Percentiles rank a stretch among this genome's conserved stretches.
phyloP scores from a whole-genome alignment of 1,140 invertebrate genomes.

The Scaptomyza montana region DNA sequence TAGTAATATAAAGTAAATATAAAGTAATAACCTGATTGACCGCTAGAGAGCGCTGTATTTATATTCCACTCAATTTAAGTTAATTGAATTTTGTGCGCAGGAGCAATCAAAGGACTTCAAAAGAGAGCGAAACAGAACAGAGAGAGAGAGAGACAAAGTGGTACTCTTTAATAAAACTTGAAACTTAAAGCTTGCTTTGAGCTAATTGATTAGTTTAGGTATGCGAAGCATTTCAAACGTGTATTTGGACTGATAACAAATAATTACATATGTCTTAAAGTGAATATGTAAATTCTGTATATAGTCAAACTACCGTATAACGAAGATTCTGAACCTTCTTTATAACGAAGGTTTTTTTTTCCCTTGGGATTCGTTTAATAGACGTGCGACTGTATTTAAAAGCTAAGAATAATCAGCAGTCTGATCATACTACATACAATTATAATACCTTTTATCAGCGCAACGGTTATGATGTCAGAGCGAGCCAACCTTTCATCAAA shows the following conservation, averaged over 20 bases:
- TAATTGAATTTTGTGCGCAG: constrained; percentile 76
- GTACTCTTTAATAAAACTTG: background rate
- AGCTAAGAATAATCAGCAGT: no score
- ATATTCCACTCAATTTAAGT: constrained; percentile 50
- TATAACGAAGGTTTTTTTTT: no score
- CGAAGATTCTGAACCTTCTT: no score
- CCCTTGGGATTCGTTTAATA: no score
- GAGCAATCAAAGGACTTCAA: constrained; percentile 53
- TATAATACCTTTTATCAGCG: background rate
- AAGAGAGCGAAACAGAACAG: constrained; percentile 5
- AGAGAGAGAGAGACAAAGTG: constrained; percentile 11
- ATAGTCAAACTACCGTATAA: no score
- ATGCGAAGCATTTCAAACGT: background rate
- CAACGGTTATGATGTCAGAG: background rate
- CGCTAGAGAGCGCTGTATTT: constrained; percentile 19
- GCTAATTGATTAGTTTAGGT: background rate
- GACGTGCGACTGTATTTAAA: no score
- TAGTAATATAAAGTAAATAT: no score
- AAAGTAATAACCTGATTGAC: constrained; percentile 23
- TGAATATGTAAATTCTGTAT: no score
- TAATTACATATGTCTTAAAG: background rate
- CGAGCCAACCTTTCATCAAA: background rate
- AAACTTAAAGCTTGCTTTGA: constrained; percentile 26
- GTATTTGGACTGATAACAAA: background rate
- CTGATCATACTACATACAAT: background rate